phyloP scores from a whole-genome alignment of 2,888 invertebrate genomes.

The Marronus borbonicus region DNA sequence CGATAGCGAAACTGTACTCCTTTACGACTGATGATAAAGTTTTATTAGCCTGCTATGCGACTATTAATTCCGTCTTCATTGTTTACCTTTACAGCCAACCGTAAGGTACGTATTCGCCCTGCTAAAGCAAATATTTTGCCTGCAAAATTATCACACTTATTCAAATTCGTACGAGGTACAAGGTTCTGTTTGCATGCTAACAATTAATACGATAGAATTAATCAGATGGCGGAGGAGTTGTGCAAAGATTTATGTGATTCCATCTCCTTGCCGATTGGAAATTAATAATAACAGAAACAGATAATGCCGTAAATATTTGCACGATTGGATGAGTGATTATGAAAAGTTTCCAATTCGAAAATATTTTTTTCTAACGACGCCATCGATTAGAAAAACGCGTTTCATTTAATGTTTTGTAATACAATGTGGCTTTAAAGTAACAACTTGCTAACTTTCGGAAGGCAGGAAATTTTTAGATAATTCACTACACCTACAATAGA shows the following conservation, averaged over 20 bases:
- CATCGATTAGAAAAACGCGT: too few species aligned
- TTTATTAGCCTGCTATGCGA: slow-evolving; percentile 23
- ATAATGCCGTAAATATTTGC: too few species aligned
- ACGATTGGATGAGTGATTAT: too few species aligned
- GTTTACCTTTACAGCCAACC: slow-evolving; percentile 25
- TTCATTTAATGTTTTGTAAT: background rate
- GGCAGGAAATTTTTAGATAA: too few species aligned
- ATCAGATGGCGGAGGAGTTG: background rate
- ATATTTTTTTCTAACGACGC: too few species aligned
- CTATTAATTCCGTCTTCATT: slow-evolving; percentile 9
- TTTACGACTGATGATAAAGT: slow-evolving; percentile 35
- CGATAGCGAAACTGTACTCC: slow-evolving; percentile 9
- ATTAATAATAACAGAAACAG: too few species aligned
- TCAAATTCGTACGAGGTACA: background rate
- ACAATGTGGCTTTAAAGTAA: too few species aligned
- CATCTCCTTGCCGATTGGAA: too few species aligned
- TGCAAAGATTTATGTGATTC: too few species aligned
- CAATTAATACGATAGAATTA: slow-evolving; percentile 13
- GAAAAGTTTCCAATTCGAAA: too few species aligned
- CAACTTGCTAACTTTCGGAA: too few species aligned
- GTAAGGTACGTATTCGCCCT: background rate
- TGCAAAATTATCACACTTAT: slow-evolving; percentile 27
- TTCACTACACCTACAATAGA: too few species aligned
- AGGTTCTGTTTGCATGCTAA: slow-evolving; percentile 10
- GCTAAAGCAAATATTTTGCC: slow-evolving; percentile 41